Base-by-base conservation (phyloP, 2,113 vertebrate species). In the Theropithecus gelada region DNA sequence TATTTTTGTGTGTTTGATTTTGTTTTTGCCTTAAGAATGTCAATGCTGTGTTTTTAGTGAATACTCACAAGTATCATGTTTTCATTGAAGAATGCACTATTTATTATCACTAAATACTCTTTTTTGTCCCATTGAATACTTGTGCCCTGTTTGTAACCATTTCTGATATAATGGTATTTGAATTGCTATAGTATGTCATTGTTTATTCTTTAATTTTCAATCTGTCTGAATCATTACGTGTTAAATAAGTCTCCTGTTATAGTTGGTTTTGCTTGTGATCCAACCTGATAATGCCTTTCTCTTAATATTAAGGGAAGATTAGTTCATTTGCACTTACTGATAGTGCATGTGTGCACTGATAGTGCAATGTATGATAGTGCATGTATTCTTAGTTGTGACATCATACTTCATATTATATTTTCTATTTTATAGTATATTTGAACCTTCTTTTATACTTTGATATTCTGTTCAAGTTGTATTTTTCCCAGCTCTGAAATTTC, bases 351-450 rank as follows among this genome's bases (percentile, higher is more conserved):
- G 32, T 45, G 45, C 45, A 59, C 79, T 64, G 57, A 79, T 61
- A 40, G 32, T 9, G n/a, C 7, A 45, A 45, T 79, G 0, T 87
- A 38, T 64, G 57, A 79, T 61, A 40, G 27, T 9, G n/a, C 7
- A 45, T 79, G 0, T 72, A 61, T 84, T 96, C 23, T 92, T 87
- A 78, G 3, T 40, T 88, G 18, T 57, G 13, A 64, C 14, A 20
- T 25, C 23, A 48, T 57, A 40, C 35, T 94, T 95, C n/a, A 13
- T 27, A 43, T 35, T 76, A 45, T 85, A 17, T 45, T 93, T 96
- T 82, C 30, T 87, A 59, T 78, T 75, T 83, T 45, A 55, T 9
- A 70, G 23, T 91, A 48, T 55, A 94, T 83, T 83, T 95, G 95
- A 78, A 79, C 8, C 25, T 90, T 66, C 32, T 38, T 20, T 70